Conservation (phyloP, 2,888 invertebrate genomes). For the Ophion ellenae region DNA sequence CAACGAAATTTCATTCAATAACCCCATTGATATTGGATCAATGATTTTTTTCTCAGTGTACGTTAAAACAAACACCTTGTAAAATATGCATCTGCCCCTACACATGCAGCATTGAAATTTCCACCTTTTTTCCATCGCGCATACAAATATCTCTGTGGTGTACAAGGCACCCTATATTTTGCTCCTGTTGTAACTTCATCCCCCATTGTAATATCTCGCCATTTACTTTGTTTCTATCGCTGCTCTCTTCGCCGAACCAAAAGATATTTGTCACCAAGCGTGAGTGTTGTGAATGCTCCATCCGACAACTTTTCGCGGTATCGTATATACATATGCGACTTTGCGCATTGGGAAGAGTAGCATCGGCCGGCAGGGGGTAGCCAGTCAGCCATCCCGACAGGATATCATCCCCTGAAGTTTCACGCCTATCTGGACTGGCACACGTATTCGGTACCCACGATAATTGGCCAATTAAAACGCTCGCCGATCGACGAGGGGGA, state of each 20-base stretch:
- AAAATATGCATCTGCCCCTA: background rate
- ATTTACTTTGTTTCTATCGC: slow-evolving; percentile 38
- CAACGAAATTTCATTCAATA: too few species aligned
- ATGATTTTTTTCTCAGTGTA: background rate
- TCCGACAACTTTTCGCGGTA: slow-evolving; percentile 48
- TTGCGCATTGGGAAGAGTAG: slow-evolving; percentile 52
- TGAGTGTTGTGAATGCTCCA: slow-evolving; percentile 42
- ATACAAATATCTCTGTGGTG: slow-evolving; percentile 10
- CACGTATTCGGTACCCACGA: slow-evolving; percentile 81
- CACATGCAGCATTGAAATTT: background rate
- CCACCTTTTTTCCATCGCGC: background rate
- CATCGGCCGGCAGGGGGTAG: slow-evolving; percentile 52
- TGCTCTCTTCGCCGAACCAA: slow-evolving; percentile 45
- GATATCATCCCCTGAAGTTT: slow-evolving; percentile 79
- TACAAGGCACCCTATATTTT: background rate
- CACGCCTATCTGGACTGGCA: slow-evolving; percentile 82
- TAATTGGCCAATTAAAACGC: slow-evolving; percentile 84
- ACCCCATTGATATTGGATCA: too few species aligned
- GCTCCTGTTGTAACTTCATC: slow-evolving; percentile 21
- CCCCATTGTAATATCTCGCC: slow-evolving; percentile 34
- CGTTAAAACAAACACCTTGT: background rate
- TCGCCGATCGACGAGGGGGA: slow-evolving; percentile 65
- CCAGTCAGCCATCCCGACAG: slow-evolving; percentile 76
- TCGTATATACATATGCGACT: slow-evolving; percentile 15
- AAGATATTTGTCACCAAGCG: slow-evolving; percentile 61